Conservation (phyloP, 2,113 vertebrate genomes). For the Thermophis baileyi region DNA sequence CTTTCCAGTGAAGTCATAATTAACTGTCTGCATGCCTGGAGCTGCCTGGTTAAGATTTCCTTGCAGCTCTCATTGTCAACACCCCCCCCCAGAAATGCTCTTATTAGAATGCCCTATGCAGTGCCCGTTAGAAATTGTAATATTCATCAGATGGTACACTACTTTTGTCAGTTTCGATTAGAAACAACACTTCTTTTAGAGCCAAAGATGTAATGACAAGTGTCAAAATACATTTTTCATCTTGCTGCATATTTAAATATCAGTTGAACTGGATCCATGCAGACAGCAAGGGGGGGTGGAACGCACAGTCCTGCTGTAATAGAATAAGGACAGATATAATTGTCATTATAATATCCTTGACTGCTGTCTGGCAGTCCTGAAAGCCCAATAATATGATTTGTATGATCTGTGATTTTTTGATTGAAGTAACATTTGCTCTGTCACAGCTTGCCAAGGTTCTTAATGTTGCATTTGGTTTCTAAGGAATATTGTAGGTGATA, state of each 20-base stretch:
- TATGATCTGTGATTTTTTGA: conserved; percentile 18
- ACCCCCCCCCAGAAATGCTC: conserved; percentile 34
- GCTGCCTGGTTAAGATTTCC: conserved; percentile 41
- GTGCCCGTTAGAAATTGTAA: conserved; percentile 48
- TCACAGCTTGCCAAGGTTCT: conserved; percentile 21
- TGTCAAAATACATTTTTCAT: conserved; percentile 58
- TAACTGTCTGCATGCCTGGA: conserved; percentile 44
- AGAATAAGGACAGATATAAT: conserved; percentile 13
- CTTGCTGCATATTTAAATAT: conserved; percentile 42
- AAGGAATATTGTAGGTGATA: conserved; percentile 24
- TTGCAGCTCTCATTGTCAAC: conserved; percentile 45
- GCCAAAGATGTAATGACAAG: conserved; percentile 48
- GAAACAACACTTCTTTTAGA: conserved; percentile 51
- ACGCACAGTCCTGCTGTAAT: conserved; percentile 14
- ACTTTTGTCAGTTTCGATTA: conserved; percentile 60
- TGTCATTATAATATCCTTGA: neutral
- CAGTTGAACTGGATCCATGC: conserved; percentile 1
- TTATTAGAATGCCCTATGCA: conserved; percentile 43
- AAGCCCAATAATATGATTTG: conserved; percentile 22
- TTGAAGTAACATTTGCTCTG: conserved; percentile 16
- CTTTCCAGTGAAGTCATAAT: conserved; percentile 60
- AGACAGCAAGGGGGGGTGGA: conserved; percentile 7
- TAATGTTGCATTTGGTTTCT: conserved; percentile 39
- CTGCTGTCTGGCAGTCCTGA: conserved; percentile 24
- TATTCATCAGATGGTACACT: conserved; percentile 47